Percentiles rank a stretch among this genome's conserved stretches.
Conservation (phyloP, 2,888 invertebrate genomes). For the Horisme vitalbata region DNA sequence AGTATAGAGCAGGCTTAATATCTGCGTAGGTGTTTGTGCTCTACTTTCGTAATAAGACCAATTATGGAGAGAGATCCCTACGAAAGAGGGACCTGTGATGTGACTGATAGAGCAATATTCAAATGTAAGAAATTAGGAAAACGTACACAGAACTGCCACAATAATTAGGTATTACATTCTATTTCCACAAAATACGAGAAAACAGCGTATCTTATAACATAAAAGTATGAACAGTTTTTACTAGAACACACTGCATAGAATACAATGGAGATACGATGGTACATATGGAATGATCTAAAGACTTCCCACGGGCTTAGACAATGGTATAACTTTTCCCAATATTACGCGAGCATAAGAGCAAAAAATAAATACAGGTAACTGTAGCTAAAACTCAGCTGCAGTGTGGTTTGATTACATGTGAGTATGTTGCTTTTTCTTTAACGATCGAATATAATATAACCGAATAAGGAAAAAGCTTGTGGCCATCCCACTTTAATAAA, state of each 20-base stretch:
- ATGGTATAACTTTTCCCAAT: constrained; percentile 18
- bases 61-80: constrained; percentile 8
- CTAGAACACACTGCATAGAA: constrained; percentile 3
- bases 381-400: too few relatives aligned
- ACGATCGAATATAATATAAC: too few relatives aligned
- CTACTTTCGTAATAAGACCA: constrained; percentile 18
- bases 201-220: too few relatives aligned
- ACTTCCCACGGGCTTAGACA: constrained; percentile 24
- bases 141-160: too few relatives aligned
- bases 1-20: constrained; percentile 3
- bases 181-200: constrained; percentile 7
- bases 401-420: too few relatives aligned
- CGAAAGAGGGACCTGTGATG: not conserved
- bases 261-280: constrained; percentile 24
- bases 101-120: too few relatives aligned
- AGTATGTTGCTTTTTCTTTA: too few relatives aligned
- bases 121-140: too few relatives aligned
- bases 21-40: constrained; percentile 15
- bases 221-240: not conserved
- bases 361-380: constrained; percentile 27
- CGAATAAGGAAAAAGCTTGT: too few relatives aligned
- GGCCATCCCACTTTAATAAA: too few relatives aligned
- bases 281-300: constrained; percentile 7
- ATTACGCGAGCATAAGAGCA: constrained; percentile 23
- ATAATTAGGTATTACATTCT: too few relatives aligned